phyloP scores from a whole-genome alignment of 2,888 invertebrate species.

The Julus scanicus region DNA sequence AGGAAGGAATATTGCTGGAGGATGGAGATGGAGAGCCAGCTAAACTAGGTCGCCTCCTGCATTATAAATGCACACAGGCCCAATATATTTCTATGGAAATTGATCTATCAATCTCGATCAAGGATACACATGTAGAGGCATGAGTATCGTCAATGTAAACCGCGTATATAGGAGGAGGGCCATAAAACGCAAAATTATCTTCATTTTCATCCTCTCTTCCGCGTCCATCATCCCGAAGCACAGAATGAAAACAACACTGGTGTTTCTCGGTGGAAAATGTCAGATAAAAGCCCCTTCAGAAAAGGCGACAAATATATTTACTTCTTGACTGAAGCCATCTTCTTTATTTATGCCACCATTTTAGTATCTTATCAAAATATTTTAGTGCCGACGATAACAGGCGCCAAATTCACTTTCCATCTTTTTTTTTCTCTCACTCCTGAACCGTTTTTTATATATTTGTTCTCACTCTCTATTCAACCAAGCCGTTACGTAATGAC shows the following conservation, averaged over 20 bases:
- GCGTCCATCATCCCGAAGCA: neutral
- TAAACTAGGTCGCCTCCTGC: constrained; percentile 12
- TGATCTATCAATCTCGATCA: constrained; percentile 26
- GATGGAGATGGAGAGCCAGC: neutral
- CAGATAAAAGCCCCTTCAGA: constrained; percentile 4
- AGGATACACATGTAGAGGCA: constrained; percentile 15
- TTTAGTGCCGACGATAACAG: constrained; percentile 33
- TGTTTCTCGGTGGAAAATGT: neutral
- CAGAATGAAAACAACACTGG: constrained; percentile 25
- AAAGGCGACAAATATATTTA: constrained; percentile 33
- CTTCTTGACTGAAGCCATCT: constrained; percentile 33
- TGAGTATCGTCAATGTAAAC: neutral
- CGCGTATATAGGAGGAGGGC: neutral
- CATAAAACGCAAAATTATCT: constrained; percentile 17
- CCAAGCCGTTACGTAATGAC: neutral
- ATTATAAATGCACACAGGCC: constrained; percentile 14
- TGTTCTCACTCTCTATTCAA: neutral
- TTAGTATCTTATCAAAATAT: constrained; percentile 33
- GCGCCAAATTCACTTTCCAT: neutral
- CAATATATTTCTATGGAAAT: constrained; percentile 33
- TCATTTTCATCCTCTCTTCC: constrained; percentile 11
- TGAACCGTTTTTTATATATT: neutral
- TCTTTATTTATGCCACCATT: constrained; percentile 26
- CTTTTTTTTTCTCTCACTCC: neutral
- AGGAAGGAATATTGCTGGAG: neutral